Evolutionary conservation across 2,888 invertebrate genomes (phyloP).

Genomic region (Hemaris fuciformis): DNA sequence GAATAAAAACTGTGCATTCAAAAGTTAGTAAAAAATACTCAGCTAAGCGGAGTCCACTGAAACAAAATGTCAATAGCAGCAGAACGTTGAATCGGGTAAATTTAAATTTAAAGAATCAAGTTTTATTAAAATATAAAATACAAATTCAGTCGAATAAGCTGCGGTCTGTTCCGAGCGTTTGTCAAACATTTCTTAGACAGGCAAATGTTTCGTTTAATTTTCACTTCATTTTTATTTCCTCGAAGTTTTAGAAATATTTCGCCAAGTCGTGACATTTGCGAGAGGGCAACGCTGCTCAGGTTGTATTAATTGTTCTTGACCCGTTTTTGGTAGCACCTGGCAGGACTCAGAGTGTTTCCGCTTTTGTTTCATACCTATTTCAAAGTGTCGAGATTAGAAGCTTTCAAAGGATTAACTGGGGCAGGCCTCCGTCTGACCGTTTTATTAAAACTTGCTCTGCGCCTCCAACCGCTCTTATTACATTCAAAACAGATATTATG

Average conservation of each 20-base stretch:
- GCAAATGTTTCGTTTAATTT: background rate
- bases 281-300: conserved; percentile 6
- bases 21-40: background rate
- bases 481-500: conserved; percentile 54
- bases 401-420: conserved; percentile 67
- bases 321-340: conserved; percentile 8
- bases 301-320: conserved; percentile 2
- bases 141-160: background rate
- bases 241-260: background rate
- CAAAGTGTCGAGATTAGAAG: conserved; percentile 58
- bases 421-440: conserved; percentile 53
- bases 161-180: background rate
- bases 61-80: background rate
- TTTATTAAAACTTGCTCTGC: conserved; percentile 60
- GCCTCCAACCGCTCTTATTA: conserved; percentile 46
- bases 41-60: background rate
- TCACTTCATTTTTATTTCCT: background rate
- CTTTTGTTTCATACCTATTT: conserved; percentile 37
- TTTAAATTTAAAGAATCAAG: background rate
- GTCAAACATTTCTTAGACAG: background rate
- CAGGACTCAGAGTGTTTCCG: conserved; percentile 39
- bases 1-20: background rate
- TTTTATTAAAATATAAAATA: background rate
- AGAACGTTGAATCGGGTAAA: background rate
- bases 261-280: conserved; percentile 5